phyloP scores from a whole-genome alignment of 2,888 invertebrate species.

The Dendrolimus pini region DNA sequence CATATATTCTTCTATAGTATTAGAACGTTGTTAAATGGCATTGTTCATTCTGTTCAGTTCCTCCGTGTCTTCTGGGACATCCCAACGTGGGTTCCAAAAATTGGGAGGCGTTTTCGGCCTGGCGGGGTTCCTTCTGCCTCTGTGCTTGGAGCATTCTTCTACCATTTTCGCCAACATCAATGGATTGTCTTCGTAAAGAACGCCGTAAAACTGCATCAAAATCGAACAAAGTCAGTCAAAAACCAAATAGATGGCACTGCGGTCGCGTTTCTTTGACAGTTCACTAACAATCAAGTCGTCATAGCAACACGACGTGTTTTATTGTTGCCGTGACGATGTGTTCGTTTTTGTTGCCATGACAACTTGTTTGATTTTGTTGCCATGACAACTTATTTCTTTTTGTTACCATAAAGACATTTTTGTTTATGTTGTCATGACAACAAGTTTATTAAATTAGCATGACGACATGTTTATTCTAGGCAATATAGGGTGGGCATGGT shows the following conservation, averaged over 20 bases:
- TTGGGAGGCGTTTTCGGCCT: conserved; percentile 53
- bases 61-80: conserved; percentile 57
- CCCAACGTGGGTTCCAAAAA: conserved; percentile 65
- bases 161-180: conserved; percentile 51
- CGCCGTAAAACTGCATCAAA: conserved; percentile 50
- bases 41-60: conserved; percentile 59
- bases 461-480: too few species aligned
- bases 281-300: not conserved
- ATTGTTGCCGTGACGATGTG: too few species aligned
- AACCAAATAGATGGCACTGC: not conserved
- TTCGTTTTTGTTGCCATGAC: too few species aligned
- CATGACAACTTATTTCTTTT: too few species aligned
- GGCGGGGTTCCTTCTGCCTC: conserved; percentile 50
- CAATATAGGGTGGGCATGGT: too few species aligned
- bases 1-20: too few species aligned
- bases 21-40: conserved; percentile 21
- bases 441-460: too few species aligned
- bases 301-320: not conserved
- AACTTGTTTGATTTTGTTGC: too few species aligned
- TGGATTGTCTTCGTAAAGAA: conserved; percentile 51
- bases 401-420: too few species aligned
- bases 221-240: too few species aligned
- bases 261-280: not conserved
- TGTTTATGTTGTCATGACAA: too few species aligned
- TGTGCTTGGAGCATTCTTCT: conserved; percentile 58